phyloP scores from a whole-genome alignment of 2,113 vertebrate species.

The Chaetodon auriga region DNA sequence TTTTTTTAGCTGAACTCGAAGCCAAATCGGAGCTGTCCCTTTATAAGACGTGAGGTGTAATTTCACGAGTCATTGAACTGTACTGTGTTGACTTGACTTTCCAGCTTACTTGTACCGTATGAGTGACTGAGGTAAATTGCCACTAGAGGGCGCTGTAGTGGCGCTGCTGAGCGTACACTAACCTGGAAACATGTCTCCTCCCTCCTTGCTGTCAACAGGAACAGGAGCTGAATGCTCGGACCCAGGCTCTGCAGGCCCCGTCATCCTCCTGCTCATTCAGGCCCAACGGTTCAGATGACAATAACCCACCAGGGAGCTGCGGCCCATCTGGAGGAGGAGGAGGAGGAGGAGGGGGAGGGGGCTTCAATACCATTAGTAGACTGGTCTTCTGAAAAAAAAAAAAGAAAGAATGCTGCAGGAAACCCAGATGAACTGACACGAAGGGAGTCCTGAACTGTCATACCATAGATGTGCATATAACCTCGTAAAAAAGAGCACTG shows the following conservation, averaged over 20 bases:
- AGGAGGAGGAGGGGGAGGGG: conserved; percentile 85
- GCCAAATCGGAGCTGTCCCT: conserved; percentile 52
- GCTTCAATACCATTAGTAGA: conserved; percentile 94
- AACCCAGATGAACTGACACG: conserved; percentile 37
- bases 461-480: conserved; percentile 39
- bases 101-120: not conserved
- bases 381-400: conserved; percentile 91
- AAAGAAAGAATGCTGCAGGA: conserved; percentile 28
- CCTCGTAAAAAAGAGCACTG: conserved; percentile 56
- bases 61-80: conserved; percentile 71
- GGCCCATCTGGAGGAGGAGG: conserved; percentile 95
- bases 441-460: conserved; percentile 31
- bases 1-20: conserved; percentile 32
- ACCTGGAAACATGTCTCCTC: not conserved
- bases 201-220: conserved; percentile 83
- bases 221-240: conserved; percentile 95
- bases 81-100: conserved; percentile 38
- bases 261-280: conserved; percentile 95
- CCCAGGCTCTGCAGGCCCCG: conserved; percentile 93
- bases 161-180: not conserved
- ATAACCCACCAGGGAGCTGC: conserved; percentile 96
- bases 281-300: conserved; percentile 97
- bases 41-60: conserved; percentile 55
- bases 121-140: conserved; percentile 32
- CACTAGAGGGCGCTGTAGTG: conserved; percentile 66